Percentiles rank a stretch among this genome's conserved stretches.
Conservation (phyloP, 37 sponge, comb jelly and placozoan genomes). For the Theonella swinhoei region DNA sequence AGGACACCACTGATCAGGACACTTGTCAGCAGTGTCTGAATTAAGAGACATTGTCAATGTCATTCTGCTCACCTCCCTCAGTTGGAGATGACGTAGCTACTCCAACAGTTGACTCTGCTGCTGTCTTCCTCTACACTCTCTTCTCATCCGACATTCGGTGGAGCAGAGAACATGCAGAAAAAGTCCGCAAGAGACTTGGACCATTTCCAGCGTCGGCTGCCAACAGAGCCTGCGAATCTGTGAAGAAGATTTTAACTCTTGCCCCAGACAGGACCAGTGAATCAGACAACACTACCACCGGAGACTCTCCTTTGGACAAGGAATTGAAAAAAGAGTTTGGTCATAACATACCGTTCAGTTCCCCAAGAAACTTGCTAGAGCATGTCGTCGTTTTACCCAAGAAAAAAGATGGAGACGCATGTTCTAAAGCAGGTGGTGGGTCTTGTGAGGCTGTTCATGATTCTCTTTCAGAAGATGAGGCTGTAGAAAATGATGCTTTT, state of each 20-base stretch:
- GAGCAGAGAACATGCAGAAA: slow-evolving; percentile 42
- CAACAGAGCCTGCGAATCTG: slow-evolving; percentile 28
- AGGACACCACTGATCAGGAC: too few species aligned
- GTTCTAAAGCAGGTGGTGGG: not conserved
- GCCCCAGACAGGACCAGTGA: not conserved
- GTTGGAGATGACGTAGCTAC: slow-evolving; percentile 49
- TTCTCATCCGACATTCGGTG: slow-evolving; percentile 20
- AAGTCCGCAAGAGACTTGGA: slow-evolving; percentile 48
- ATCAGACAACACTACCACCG: not conserved
- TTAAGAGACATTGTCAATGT: not conserved
- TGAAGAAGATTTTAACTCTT: slow-evolving; percentile 31
- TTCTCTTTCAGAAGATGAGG: slow-evolving; percentile 60
- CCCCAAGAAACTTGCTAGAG: not conserved
- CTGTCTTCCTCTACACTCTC: slow-evolving; percentile 58
- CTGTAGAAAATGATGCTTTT: not conserved
- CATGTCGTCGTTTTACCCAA: too few species aligned
- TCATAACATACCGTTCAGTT: slow-evolving; percentile 52
- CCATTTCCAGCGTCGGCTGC: slow-evolving; percentile 78
- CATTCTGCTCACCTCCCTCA: not conserved
- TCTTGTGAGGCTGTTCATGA: slow-evolving; percentile 5
- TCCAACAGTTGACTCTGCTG: slow-evolving; percentile 45
- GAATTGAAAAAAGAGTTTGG: slow-evolving; percentile 66
- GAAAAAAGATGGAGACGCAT: too few species aligned
- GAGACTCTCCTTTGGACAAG: not conserved
- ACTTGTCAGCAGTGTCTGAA: too few species aligned